Evolutionary conservation across 2,113 vertebrate genomes (phyloP).

Genomic region (Corvus cornix): DNA sequence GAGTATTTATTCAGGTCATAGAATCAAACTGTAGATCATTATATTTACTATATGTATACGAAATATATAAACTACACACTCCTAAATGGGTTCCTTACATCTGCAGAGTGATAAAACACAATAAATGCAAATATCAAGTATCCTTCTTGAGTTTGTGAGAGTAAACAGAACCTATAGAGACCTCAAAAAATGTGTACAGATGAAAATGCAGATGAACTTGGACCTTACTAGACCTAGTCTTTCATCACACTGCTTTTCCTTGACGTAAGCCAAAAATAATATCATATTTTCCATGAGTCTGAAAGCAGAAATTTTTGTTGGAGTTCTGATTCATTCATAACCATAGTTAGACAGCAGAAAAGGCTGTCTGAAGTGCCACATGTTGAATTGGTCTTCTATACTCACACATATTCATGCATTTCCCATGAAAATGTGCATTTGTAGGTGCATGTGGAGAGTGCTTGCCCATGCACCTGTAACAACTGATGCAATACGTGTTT

Average conservation of each 20-base stretch:
- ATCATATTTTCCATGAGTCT: background rate
- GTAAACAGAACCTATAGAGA: background rate
- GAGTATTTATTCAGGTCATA: background rate
- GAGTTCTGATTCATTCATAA: constrained; percentile 12
- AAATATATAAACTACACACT: background rate
- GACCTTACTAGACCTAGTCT: background rate
- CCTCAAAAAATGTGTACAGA: background rate
- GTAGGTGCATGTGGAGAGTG: background rate
- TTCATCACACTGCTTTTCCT: background rate
- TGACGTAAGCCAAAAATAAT: background rate
- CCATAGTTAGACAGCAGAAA: background rate
- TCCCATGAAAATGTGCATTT: background rate
- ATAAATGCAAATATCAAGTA: background rate
- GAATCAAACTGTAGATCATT: background rate
- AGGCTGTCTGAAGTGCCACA: constrained; percentile 15
- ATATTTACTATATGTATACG: background rate
- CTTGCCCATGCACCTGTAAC: background rate
- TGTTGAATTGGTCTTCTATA: background rate
- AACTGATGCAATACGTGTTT: background rate
- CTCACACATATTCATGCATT: background rate
- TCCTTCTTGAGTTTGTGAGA: background rate
- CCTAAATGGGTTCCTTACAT: background rate
- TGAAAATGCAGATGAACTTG: background rate
- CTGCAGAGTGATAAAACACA: background rate
- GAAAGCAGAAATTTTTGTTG: background rate